Evolutionary conservation across 2,888 invertebrate genomes (phyloP).

Genomic region (Volucella inanis): DNA sequence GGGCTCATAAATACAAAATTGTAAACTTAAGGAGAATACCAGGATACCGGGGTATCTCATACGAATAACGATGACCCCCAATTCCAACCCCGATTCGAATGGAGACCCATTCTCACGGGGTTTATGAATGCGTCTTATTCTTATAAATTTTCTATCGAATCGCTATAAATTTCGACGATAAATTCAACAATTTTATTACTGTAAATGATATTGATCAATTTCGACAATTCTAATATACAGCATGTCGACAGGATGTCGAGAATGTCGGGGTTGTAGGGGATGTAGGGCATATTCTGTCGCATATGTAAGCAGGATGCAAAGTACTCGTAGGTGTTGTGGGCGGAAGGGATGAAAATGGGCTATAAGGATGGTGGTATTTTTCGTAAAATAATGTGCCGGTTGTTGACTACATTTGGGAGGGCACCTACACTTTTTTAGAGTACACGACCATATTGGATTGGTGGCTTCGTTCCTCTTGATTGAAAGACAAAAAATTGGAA

Average conservation of each 20-base stretch:
- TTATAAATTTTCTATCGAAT: slow-evolving; percentile 69
- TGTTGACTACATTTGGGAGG: slow-evolving; percentile 30
- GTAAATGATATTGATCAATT: slow-evolving; percentile 70
- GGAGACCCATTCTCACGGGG: slow-evolving; percentile 20
- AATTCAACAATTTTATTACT: slow-evolving; percentile 72
- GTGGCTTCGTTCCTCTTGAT: slow-evolving; percentile 13
- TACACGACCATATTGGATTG: neutral
- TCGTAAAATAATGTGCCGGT: slow-evolving; percentile 47
- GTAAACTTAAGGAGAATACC: slow-evolving; percentile 56
- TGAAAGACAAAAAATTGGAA: slow-evolving; percentile 39
- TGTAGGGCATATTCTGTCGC: neutral
- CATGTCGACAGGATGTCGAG: slow-evolving; percentile 11
- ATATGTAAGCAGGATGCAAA: neutral
- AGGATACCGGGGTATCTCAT: neutral
- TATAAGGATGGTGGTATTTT: slow-evolving; percentile 12
- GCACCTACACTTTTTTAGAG: slow-evolving; percentile 4
- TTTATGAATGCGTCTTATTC: slow-evolving; percentile 39
- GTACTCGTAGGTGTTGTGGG: neutral
- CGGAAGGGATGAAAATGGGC: neutral
- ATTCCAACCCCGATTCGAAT: neutral
- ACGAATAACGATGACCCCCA: slow-evolving; percentile 13
- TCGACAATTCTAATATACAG: slow-evolving; percentile 58
- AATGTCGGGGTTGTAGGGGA: neutral
- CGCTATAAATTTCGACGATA: slow-evolving; percentile 70
- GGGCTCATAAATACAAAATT: slow-evolving; percentile 65